Evolutionary conservation across 2,113 vertebrate species (phyloP).

Genomic region (Melanocharis versteri): DNA sequence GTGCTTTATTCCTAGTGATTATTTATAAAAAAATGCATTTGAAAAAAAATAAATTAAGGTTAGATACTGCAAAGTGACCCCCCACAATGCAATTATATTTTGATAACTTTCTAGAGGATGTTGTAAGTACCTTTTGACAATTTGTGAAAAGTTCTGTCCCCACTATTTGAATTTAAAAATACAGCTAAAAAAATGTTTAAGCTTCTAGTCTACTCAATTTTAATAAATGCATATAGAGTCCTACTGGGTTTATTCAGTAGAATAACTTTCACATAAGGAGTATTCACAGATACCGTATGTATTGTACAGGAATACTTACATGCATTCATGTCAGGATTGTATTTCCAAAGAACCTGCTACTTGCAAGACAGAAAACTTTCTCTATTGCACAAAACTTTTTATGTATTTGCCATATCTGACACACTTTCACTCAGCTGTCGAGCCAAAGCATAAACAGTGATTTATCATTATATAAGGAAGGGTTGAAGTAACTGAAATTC

Average conservation of each 20-base stretch:
- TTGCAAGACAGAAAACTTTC: neutral
- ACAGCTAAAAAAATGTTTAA: neutral
- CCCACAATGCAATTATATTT: neutral
- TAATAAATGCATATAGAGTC: neutral
- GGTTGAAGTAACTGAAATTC: slow-evolving; percentile 1
- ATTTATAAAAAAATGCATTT: neutral
- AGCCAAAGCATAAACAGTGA: slow-evolving; percentile 7
- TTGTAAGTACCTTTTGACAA: neutral
- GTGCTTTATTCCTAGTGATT: neutral
- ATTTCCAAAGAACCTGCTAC: neutral
- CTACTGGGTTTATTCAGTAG: neutral
- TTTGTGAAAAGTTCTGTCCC: neutral
- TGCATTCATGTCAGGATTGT: neutral
- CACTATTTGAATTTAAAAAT: neutral
- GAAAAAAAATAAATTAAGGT: neutral
- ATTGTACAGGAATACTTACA: neutral
- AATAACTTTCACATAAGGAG: neutral
- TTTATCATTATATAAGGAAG: slow-evolving; percentile 28
- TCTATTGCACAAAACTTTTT: slow-evolving; percentile 2
- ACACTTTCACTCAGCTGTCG: neutral
- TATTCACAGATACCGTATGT: neutral
- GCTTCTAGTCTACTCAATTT: neutral
- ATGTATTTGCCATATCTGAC: neutral
- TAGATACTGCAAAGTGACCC: neutral
- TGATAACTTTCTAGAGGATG: neutral